A percentile compares a stretch with the other conserved stretches of the same genome.
Evolutionary conservation across 1,140 invertebrate genomes (phyloP).

Genomic region (Leptopilina boulardi): DNA sequence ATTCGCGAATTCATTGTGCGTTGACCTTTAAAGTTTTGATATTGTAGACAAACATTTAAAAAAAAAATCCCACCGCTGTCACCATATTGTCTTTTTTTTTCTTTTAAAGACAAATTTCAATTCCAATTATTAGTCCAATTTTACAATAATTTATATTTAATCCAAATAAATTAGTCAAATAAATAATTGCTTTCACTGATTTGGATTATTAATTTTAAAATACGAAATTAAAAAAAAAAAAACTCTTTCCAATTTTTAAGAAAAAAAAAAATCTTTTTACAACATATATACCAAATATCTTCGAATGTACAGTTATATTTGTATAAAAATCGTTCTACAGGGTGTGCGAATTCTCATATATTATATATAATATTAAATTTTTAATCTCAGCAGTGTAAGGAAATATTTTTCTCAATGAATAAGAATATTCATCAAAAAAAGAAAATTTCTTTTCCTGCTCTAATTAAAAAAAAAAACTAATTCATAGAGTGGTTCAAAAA

Average conservation of each 20-base stretch:
- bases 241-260: neutral
- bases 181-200: neutral
- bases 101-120: too few relatives aligned
- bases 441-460: neutral
- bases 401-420: neutral
- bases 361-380: too few relatives aligned
- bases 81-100: too few relatives aligned
- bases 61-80: neutral
- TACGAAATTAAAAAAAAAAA: too few relatives aligned
- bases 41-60: neutral
- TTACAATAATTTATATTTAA: too few relatives aligned
- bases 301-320: neutral
- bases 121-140: too few relatives aligned
- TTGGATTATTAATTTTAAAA: neutral
- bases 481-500: neutral
- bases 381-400: neutral
- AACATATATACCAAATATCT: too few relatives aligned
- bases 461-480: neutral
- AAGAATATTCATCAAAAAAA: neutral
- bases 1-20: too few relatives aligned
- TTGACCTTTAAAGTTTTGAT: neutral
- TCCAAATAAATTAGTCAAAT: too few relatives aligned
- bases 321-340: conserved; percentile 21
- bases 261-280: neutral
- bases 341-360: conserved; percentile 26